Conservation (phyloP, 2,113 vertebrate genomes). For the Lepus timidus region DNA sequence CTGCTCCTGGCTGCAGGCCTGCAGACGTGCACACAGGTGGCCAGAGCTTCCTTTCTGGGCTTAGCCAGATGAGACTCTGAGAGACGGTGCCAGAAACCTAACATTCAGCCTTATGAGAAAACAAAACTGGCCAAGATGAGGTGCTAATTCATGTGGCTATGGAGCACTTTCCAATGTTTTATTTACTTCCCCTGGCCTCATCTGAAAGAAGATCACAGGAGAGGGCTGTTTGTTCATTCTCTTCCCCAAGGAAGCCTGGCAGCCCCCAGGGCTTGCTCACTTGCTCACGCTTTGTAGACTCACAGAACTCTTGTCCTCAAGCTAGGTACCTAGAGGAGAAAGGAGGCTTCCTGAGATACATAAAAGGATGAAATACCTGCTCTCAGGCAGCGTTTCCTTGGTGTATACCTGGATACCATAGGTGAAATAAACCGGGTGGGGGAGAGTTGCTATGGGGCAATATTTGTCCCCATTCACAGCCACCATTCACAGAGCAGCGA, state of each 20-base stretch:
- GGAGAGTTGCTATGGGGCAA: not conserved
- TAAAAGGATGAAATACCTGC: not conserved
- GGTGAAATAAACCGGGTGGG: not conserved
- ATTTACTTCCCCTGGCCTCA: not conserved
- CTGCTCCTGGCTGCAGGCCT: not conserved
- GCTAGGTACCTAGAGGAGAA: not conserved
- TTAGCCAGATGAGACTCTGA: not conserved
- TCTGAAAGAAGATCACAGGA: conserved; percentile 13
- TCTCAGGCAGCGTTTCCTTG: not conserved
- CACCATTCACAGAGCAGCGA: not conserved
- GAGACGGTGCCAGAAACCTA: not conserved
- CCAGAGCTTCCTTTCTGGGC: not conserved
- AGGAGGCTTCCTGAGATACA: not conserved
- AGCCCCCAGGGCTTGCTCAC: not conserved
- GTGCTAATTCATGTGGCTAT: not conserved
- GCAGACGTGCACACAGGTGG: not conserved
- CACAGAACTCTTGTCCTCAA: not conserved
- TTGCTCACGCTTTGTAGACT: not conserved
- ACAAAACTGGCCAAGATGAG: not conserved
- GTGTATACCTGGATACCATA: not conserved
- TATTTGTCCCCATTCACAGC: not conserved
- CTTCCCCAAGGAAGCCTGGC: not conserved
- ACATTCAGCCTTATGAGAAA: not conserved
- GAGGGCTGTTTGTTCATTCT: not conserved
- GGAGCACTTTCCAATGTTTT: conserved; percentile 20